Evolutionary conservation across 2,888 invertebrate genomes (phyloP).

Genomic region (Leptopilina myrica): DNA sequence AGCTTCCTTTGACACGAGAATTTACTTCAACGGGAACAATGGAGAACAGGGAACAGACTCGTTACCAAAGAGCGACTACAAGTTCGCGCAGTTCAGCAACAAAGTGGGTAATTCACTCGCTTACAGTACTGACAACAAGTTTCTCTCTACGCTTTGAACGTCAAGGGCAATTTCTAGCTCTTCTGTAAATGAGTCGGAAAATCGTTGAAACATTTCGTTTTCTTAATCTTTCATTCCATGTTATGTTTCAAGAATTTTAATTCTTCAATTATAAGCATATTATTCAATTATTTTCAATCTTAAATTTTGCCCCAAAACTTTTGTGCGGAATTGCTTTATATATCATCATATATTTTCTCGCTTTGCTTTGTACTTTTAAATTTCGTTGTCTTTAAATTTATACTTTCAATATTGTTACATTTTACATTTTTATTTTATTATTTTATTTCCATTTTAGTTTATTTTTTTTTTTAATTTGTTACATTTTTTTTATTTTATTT

Average conservation of each 20-base stretch:
- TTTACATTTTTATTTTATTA: too few relatives aligned
- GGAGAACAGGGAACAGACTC: slow-evolving; percentile 32
- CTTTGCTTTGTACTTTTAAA: too few relatives aligned
- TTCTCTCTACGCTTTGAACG: slow-evolving; percentile 16
- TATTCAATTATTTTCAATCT: slow-evolving; percentile 9
- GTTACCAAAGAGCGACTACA: slow-evolving; percentile 34
- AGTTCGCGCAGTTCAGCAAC: slow-evolving; percentile 51
- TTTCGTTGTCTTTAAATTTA: too few relatives aligned
- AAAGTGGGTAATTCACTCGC: slow-evolving; percentile 48
- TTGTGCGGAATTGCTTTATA: too few relatives aligned
- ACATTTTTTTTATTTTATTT: too few relatives aligned
- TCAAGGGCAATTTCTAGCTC: slow-evolving; percentile 33
- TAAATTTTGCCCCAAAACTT: not conserved
- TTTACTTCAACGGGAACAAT: slow-evolving; percentile 32
- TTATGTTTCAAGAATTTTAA: slow-evolving; percentile 6
- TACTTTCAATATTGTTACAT: too few relatives aligned
- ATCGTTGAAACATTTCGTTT: slow-evolving; percentile 30
- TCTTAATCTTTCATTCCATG: not conserved
- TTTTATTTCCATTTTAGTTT: too few relatives aligned
- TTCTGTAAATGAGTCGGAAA: slow-evolving; percentile 32
- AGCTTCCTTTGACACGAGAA: slow-evolving; percentile 39
- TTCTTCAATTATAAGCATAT: not conserved
- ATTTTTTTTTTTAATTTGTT: too few relatives aligned
- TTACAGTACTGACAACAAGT: slow-evolving; percentile 36
- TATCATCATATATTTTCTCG: too few relatives aligned